Evolutionary conservation across 2,113 vertebrate species (phyloP).

Genomic region (Eolophus roseicapilla): DNA sequence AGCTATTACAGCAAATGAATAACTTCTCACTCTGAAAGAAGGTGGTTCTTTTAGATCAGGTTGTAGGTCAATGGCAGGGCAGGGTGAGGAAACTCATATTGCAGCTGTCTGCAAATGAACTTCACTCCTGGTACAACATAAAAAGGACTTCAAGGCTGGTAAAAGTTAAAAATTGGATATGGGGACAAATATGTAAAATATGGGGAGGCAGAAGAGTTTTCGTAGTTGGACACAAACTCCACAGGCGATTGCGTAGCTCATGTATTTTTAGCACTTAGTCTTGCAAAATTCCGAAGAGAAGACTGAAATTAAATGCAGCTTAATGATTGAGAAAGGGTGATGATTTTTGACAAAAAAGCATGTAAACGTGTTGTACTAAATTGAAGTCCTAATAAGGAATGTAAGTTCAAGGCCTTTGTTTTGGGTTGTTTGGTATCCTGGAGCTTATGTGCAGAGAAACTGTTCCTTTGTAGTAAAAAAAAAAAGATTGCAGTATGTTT

Average conservation of each 20-base stretch:
- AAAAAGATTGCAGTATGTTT: background rate
- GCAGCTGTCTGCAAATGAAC: constrained; percentile 71
- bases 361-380: background rate
- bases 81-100: constrained; percentile 56
- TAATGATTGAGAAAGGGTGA: background rate
- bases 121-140: constrained; percentile 7
- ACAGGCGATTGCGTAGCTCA: background rate
- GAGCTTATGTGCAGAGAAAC: background rate
- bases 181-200: background rate
- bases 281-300: background rate
- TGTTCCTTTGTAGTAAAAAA: background rate
- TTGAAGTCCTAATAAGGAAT: background rate
- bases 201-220: background rate
- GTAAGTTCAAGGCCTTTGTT: background rate
- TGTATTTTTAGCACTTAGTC: background rate
- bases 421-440: background rate
- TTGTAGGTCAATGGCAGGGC: constrained; percentile 72
- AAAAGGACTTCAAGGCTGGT: background rate
- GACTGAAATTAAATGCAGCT: background rate
- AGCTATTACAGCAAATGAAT: constrained; percentile 69
- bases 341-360: background rate
- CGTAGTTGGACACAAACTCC: background rate
- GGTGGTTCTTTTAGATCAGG: constrained; percentile 69
- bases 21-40: constrained; percentile 72
- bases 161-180: background rate